phyloP scores from a whole-genome alignment of 2,888 invertebrate species.

The Acanthosepion esculentum region DNA sequence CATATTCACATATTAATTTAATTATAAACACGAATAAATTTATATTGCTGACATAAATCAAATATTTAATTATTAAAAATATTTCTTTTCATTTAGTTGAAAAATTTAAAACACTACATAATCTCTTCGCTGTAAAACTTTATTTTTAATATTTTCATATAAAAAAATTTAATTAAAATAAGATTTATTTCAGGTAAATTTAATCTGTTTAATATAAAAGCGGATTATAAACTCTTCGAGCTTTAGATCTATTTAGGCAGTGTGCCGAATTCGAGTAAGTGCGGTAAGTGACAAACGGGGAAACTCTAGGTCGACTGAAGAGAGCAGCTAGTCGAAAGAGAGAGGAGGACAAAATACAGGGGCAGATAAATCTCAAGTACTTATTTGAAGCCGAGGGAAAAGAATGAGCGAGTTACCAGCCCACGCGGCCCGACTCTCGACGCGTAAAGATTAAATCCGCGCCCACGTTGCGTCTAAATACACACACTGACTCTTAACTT shows the following conservation, averaged over 20 bases:
- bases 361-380: slow-evolving; percentile 43
- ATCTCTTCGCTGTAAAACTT: background rate
- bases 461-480: background rate
- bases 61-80: background rate
- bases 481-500: background rate
- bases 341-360: slow-evolving; percentile 38
- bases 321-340: background rate
- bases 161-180: background rate
- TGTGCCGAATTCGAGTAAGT: background rate
- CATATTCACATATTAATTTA: background rate
- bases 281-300: background rate
- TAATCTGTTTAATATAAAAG: background rate
- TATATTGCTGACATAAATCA: background rate
- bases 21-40: background rate
- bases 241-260: background rate
- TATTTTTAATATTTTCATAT: background rate
- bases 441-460: background rate
- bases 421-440: background rate
- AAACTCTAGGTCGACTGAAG: background rate
- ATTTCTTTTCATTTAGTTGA: background rate
- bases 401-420: background rate
- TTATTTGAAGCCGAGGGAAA: background rate
- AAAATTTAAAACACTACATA: background rate
- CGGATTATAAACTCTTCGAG: background rate
- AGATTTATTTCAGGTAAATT: background rate